Conservation (phyloP, 1,140 invertebrate genomes). For the Papilio aristodemus region DNA sequence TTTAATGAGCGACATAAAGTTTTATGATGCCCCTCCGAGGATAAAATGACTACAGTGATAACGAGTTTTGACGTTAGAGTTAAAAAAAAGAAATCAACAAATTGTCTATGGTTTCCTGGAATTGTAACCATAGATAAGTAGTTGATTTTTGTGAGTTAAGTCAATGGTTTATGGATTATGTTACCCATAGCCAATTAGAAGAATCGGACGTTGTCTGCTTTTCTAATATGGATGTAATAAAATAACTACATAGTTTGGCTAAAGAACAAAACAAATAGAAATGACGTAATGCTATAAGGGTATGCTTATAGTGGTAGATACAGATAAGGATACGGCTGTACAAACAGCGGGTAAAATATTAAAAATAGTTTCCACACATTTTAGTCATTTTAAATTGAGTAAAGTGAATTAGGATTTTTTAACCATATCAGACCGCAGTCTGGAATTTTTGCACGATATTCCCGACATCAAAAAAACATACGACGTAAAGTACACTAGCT, state of each 20-base stretch:
- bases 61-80: not conserved
- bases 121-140: not conserved
- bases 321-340: not conserved
- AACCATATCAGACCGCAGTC: no score
- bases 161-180: not conserved
- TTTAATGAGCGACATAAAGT: not conserved
- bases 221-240: not conserved
- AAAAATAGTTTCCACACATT: no score
- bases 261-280: not conserved
- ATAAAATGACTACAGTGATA: not conserved
- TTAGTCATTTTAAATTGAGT: no score
- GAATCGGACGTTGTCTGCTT: not conserved
- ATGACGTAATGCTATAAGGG: not conserved
- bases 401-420: no score
- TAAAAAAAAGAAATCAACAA: not conserved
- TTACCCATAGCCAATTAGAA: no score
- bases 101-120: not conserved
- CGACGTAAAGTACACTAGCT: no score
- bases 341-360: not conserved
- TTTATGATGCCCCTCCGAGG: not conserved
- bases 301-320: not conserved
- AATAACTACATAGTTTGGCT: not conserved
- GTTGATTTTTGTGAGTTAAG: slow-evolving; percentile 2
- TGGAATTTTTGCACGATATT: no score
- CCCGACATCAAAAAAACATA: no score